A percentile compares a stretch with the other conserved stretches of the same genome.
These are phyloP conservation scores for Ceuthmochares aereus DNA, from an alignment of 2,113 vertebrate species.

Conservation along the genomic window DNA sequence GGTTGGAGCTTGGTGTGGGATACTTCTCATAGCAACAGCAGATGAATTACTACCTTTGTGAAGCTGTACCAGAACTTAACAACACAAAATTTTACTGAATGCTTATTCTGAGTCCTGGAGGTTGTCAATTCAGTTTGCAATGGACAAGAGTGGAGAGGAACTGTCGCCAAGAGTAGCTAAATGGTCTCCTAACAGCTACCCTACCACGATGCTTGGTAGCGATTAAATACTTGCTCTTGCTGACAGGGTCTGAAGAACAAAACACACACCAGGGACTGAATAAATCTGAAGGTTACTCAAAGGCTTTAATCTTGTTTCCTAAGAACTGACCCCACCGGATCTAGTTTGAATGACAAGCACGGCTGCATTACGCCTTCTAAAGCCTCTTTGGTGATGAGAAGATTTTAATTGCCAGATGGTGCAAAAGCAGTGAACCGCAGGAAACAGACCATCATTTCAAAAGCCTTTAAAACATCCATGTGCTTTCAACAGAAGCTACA, in stretches of 20 bases:
- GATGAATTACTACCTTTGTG: background rate
- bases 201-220: background rate
- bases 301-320: conserved; percentile 44
- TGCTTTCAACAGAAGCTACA: conserved; percentile 18
- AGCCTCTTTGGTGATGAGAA: conserved; percentile 31
- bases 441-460: conserved; percentile 22
- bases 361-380: conserved; percentile 21
- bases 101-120: background rate
- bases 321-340: conserved; percentile 15
- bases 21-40: background rate
- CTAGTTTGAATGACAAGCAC: background rate
- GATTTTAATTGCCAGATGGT: conserved; percentile 42
- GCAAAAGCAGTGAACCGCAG: background rate
- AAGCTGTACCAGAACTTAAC: background rate
- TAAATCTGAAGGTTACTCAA: background rate
- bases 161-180: background rate
- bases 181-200: background rate
- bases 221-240: background rate
- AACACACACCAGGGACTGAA: background rate
- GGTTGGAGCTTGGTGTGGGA: background rate
- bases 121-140: background rate
- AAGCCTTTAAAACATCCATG: conserved; percentile 39
- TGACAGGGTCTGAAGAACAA: background rate
- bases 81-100: background rate
- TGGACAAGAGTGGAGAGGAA: background rate